Conservation (phyloP, 2,113 vertebrate genomes). For the Agapornis roseicollis region DNA sequence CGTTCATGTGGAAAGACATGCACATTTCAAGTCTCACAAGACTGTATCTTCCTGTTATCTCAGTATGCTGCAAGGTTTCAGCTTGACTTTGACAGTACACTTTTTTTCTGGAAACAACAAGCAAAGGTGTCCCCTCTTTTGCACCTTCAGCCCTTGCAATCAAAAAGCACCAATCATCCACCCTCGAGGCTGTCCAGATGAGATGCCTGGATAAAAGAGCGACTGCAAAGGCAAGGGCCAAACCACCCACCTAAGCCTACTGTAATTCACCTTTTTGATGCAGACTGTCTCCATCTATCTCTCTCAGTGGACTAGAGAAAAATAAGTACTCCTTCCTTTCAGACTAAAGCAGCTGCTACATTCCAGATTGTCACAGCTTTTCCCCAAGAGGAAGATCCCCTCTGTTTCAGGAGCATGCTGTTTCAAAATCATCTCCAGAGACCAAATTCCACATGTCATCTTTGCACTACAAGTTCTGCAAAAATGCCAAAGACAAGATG, state of each 20-base stretch:
- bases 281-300: neutral
- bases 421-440: neutral
- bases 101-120: neutral
- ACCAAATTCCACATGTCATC: neutral
- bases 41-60: neutral
- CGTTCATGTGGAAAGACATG: neutral
- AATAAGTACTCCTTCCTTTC: neutral
- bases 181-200: neutral
- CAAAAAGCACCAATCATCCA: neutral
- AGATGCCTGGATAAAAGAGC: neutral
- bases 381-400: neutral
- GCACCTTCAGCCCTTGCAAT: neutral
- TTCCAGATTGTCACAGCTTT: neutral
- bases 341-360: neutral
- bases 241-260: neutral
- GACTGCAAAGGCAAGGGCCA: neutral
- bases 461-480: neutral
- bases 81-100: neutral
- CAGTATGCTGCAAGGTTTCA: neutral
- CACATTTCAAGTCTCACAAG: neutral
- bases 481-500: neutral
- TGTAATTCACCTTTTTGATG: neutral
- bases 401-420: neutral
- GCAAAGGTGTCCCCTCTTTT: neutral
- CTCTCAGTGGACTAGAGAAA: neutral